These are phyloP conservation scores for Hipparchia sbordonii DNA, from an alignment of 2,888 invertebrate genomes.

Conservation along the genomic window DNA sequence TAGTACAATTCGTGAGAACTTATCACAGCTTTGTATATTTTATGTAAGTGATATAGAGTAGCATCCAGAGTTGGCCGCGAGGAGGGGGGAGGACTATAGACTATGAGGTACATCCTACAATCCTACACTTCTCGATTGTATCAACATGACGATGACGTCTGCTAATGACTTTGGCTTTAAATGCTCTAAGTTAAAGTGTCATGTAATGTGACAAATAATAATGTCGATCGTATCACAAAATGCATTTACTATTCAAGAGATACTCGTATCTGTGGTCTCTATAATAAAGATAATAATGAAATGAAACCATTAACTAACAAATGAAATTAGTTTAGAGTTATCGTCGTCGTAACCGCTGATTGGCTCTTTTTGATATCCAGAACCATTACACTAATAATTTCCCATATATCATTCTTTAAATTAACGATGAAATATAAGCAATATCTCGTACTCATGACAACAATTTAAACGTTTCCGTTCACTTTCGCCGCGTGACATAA, in stretches of 20 bases:
- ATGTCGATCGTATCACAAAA: background rate
- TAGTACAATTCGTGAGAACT: background rate
- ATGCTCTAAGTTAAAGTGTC: background rate
- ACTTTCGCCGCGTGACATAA: constrained; percentile 42
- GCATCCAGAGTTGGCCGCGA: too few species aligned
- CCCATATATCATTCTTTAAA: constrained; percentile 36
- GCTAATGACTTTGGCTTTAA: too few species aligned
- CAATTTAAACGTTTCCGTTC: constrained; percentile 35
- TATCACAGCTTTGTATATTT: too few species aligned
- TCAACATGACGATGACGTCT: too few species aligned
- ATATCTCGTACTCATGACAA: constrained; percentile 28
- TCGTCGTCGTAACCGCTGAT: constrained; percentile 1
- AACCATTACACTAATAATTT: constrained; percentile 31
- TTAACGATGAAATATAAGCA: constrained; percentile 37
- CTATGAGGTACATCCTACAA: too few species aligned
- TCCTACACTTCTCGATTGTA: background rate
- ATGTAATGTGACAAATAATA: background rate
- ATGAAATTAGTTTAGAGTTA: background rate
- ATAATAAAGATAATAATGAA: background rate
- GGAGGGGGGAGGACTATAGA: too few species aligned
- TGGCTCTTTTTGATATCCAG: background rate
- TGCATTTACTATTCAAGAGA: background rate
- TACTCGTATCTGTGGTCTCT: background rate
- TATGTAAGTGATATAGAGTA: too few species aligned
- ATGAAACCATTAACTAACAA: background rate